These are phyloP conservation scores for Acrocephalus arundinaceus DNA, from an alignment of 2,113 vertebrate species.

Conservation along the genomic window DNA sequence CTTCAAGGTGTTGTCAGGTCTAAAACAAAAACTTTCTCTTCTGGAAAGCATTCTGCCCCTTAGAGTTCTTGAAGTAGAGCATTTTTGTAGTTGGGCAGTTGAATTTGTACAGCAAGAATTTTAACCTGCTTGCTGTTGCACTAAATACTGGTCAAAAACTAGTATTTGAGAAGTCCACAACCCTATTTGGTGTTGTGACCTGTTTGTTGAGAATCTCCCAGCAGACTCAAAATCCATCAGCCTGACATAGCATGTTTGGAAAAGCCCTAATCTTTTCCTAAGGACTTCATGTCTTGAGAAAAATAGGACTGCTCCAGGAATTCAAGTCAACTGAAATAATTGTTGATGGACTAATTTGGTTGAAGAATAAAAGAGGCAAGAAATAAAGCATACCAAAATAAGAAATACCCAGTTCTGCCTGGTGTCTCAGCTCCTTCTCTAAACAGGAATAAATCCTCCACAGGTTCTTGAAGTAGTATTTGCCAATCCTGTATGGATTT, in stretches of 20 bases:
- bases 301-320: background rate
- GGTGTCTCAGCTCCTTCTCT: background rate
- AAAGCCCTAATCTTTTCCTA: background rate
- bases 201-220: background rate
- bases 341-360: background rate
- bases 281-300: background rate
- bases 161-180: background rate
- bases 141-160: background rate
- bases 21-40: background rate
- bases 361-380: background rate
- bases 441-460: background rate
- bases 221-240: background rate
- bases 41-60: background rate
- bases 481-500: background rate
- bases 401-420: background rate
- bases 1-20: background rate
- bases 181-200: background rate
- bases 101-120: background rate
- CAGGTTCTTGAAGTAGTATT: background rate
- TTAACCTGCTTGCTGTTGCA: background rate
- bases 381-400: background rate
- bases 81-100: background rate
- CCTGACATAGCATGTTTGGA: fast-evolving
- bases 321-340: background rate
- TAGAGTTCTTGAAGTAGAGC: background rate